Conservation (phyloP, 2,113 vertebrate genomes). For the Sinocyclocheilus maitianheensis region DNA sequence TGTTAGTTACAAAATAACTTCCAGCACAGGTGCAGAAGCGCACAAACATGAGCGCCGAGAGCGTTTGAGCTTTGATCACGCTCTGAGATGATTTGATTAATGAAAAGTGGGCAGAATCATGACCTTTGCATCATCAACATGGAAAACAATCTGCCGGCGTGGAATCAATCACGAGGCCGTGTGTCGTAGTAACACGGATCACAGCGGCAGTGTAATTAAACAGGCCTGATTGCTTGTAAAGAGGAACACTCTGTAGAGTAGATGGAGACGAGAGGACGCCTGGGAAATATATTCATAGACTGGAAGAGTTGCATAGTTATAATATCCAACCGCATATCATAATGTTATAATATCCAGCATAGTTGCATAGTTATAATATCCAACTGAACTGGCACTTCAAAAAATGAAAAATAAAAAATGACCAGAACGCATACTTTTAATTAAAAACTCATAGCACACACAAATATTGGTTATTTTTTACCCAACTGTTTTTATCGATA, state of each 20-base stretch:
- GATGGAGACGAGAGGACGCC: neutral
- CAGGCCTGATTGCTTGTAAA: neutral
- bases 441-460: too few species aligned
- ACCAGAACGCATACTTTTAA: too few species aligned
- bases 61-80: neutral
- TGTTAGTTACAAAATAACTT: neutral
- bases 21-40: neutral
- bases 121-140: neutral
- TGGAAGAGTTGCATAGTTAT: neutral
- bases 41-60: neutral
- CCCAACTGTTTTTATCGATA: too few species aligned
- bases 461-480: too few species aligned
- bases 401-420: too few species aligned
- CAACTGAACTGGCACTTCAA: too few species aligned
- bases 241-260: neutral
- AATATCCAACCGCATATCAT: neutral
- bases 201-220: neutral
- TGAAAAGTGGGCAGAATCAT: neutral
- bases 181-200: neutral
- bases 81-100: neutral
- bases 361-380: neutral
- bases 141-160: neutral
- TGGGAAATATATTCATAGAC: neutral
- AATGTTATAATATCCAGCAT: too few species aligned
- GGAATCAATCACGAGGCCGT: neutral